A percentile compares a stretch with the other conserved stretches of the same genome.
Conservation (phyloP, 2,888 invertebrate genomes). For the Lapara coniferarum region DNA sequence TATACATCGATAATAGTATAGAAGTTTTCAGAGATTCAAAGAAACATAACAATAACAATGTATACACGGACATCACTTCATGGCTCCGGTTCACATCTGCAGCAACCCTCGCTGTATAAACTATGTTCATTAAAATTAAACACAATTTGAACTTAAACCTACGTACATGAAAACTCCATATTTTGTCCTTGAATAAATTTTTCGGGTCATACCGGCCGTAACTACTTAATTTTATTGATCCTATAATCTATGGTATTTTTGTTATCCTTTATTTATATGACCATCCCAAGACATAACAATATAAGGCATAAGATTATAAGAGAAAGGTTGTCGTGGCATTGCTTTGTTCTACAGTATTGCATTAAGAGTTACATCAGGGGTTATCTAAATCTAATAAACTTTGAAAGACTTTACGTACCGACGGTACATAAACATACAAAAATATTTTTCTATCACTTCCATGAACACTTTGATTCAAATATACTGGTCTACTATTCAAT, state of each 20-base stretch:
- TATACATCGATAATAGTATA: conserved; percentile 16
- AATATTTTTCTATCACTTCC: conserved; percentile 80
- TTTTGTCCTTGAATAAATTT: background rate
- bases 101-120: background rate
- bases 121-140: background rate
- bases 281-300: conserved; percentile 19
- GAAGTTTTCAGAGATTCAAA: conserved; percentile 23
- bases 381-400: conserved; percentile 43
- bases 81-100: background rate
- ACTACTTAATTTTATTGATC: conserved; percentile 1
- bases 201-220: conserved; percentile 4
- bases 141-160: background rate
- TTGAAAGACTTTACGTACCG: conserved; percentile 55
- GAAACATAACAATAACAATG: conserved; percentile 26
- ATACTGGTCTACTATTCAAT: conserved; percentile 67
- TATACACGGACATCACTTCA: conserved; percentile 12
- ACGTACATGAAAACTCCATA: background rate
- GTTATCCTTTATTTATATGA: background rate
- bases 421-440: conserved; percentile 66
- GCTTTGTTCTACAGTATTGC: conserved; percentile 14
- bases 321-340: conserved; percentile 11
- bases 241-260: conserved; percentile 26
- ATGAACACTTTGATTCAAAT: conserved; percentile 80
- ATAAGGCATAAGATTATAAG: conserved; percentile 20
- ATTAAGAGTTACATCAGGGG: conserved; percentile 1